A percentile compares a stretch with the other conserved stretches of the same genome.
Conservation (phyloP, 2,113 vertebrate genomes). For the Alexandromys fortis region DNA sequence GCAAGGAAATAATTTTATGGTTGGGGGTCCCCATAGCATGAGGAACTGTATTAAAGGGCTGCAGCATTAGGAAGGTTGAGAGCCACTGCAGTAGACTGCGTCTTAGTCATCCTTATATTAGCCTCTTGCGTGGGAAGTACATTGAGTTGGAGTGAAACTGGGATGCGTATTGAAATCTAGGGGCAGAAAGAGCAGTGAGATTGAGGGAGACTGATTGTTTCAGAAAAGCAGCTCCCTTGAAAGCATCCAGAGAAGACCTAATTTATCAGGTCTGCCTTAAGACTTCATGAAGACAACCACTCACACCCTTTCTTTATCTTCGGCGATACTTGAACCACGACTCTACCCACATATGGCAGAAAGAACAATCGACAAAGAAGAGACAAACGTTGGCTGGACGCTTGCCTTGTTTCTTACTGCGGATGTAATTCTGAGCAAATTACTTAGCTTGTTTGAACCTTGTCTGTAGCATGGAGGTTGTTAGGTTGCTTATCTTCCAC, state of each 20-base stretch:
- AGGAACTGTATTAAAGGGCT: not conserved
- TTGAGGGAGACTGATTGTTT: not conserved
- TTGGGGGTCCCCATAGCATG: not conserved
- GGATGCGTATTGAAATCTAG: slow-evolving; percentile 27
- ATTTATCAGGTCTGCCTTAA: slow-evolving; percentile 15
- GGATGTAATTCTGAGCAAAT: not conserved
- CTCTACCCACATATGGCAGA: not conserved
- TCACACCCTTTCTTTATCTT: slow-evolving; percentile 16
- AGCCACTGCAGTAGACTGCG: not conserved
- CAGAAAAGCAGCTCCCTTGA: slow-evolving; percentile 16
- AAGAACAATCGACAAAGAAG: slow-evolving; percentile 35
- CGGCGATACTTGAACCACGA: not conserved
- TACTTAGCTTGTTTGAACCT: slow-evolving; percentile 12
- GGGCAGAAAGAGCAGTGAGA: not conserved
- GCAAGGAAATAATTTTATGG: not conserved
- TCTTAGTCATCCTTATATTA: not conserved
- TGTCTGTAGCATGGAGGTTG: not conserved
- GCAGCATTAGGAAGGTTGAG: not conserved
- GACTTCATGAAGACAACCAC: slow-evolving; percentile 24
- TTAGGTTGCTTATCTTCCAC: not conserved
- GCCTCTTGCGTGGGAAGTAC: not conserved
- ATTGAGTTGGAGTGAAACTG: not conserved
- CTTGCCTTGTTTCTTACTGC: slow-evolving; percentile 12
- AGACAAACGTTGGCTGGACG: not conserved
- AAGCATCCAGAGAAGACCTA: not conserved